Conservation (phyloP, 2,797 vertebrate species). For the Anguilla pacifica region DNA sequence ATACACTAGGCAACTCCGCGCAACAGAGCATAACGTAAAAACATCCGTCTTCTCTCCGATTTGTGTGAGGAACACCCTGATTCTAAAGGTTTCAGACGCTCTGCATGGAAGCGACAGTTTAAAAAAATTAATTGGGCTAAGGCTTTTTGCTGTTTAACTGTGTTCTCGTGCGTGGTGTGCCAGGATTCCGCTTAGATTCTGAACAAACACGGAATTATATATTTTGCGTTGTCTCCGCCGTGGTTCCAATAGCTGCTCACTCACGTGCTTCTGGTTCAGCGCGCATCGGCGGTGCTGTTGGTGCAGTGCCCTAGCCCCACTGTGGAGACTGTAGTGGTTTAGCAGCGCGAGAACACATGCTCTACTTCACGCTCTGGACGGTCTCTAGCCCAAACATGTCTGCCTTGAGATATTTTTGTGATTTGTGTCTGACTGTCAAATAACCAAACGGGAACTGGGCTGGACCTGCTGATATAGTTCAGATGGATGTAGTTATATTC, state of each 20-base stretch:
- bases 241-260: background rate
- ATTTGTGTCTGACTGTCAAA: conserved; percentile 1
- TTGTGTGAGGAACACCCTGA: background rate
- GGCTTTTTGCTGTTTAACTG: background rate
- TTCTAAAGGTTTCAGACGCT: background rate
- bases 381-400: conserved; percentile 5
- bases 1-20: background rate
- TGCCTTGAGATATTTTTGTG: conserved; percentile 1
- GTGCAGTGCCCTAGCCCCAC: background rate
- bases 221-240: background rate
- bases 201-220: background rate
- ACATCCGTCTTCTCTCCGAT: background rate
- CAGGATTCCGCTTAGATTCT: background rate
- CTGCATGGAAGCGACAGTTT: background rate
- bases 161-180: background rate
- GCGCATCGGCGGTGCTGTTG: background rate
- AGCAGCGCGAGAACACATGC: background rate
- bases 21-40: background rate
- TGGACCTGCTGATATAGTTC: background rate
- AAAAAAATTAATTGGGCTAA: background rate
- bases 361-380: background rate
- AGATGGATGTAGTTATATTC: too few relatives aligned
- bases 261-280: background rate
- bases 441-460: background rate
- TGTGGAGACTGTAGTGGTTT: background rate